A percentile compares a stretch with the other conserved stretches of the same genome.
These are phyloP conservation scores for Periophthalmus modestus DNA, from an alignment of 2,113 vertebrate species.

Conservation along the genomic window DNA sequence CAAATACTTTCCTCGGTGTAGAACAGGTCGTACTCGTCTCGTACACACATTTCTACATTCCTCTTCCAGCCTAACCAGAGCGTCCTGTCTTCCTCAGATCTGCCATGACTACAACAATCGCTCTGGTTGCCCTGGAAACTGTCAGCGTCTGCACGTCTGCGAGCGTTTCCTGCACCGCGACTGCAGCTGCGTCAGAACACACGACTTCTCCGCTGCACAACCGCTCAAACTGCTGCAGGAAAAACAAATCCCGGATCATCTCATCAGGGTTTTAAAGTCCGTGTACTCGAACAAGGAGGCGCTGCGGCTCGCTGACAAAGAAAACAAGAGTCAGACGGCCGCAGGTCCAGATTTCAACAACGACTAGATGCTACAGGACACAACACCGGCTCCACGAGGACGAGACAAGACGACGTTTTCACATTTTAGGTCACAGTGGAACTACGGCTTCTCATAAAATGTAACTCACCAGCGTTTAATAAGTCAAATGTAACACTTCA, in stretches of 20 bases:
- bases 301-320: slow-evolving; percentile 20
- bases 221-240: slow-evolving; percentile 47
- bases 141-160: slow-evolving; percentile 70
- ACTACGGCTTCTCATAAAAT: no score
- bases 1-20: no score
- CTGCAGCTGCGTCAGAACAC: slow-evolving; percentile 61
- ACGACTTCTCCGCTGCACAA: slow-evolving; percentile 65
- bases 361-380: no score
- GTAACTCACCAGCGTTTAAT: no score
- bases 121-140: slow-evolving; percentile 43
- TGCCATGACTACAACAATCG: slow-evolving; percentile 74
- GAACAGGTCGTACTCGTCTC: no score
- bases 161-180: slow-evolving; percentile 42
- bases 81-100: slow-evolving; percentile 46
- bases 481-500: no score
- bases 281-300: slow-evolving; percentile 63
- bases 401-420: no score
- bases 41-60: no score
- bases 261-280: slow-evolving; percentile 47
- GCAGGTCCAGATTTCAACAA: neutral
- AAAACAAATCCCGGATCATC: slow-evolving; percentile 33
- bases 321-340: no score
- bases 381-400: no score
- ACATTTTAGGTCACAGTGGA: no score
- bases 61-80: no score